A percentile compares a stretch with the other conserved stretches of the same genome.
These are phyloP conservation scores for Drosophila triauraria DNA, from an alignment of 1,140 invertebrate species.

Conservation along the genomic window DNA sequence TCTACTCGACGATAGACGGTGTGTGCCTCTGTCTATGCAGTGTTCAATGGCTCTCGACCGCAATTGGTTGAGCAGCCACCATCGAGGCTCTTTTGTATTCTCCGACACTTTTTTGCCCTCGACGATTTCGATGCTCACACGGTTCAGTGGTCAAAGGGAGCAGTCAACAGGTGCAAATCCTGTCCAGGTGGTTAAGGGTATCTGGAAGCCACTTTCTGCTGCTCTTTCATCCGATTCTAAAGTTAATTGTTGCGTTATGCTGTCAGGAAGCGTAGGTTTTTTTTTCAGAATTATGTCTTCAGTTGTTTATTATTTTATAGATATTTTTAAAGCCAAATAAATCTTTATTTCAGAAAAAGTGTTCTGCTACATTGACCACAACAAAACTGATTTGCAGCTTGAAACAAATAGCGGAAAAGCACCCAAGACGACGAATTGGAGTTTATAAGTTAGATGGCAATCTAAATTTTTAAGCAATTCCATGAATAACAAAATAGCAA, in stretches of 20 bases:
- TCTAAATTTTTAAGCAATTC: conserved; percentile 78
- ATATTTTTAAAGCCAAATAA: background rate
- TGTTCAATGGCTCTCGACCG: conserved; percentile 77
- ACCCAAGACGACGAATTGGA: conserved; percentile 14
- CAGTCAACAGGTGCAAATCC: conserved; percentile 41
- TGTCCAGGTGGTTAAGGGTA: conserved; percentile 4
- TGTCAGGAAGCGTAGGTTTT: conserved; percentile 32
- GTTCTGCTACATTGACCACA: no score
- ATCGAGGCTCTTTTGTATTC: conserved; percentile 52
- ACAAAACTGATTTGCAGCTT: background rate
- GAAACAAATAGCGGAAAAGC: conserved; percentile 10
- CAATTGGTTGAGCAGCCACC: conserved; percentile 57
- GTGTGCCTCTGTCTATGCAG: conserved; percentile 26
- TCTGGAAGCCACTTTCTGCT: background rate
- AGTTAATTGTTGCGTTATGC: conserved; percentile 51
- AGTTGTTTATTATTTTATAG: background rate
- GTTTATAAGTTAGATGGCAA: conserved; percentile 58
- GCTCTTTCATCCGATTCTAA: background rate
- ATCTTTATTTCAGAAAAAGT: no score
- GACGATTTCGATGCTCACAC: conserved; percentile 44
- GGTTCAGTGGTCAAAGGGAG: conserved; percentile 54
- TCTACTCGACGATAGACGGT: background rate
- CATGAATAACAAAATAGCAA: conserved; percentile 76
- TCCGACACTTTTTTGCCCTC: conserved; percentile 11
- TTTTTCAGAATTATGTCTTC: conserved; percentile 15